Conservation (phyloP, 2,888 invertebrate species). For the Dryadula phaetusa region DNA sequence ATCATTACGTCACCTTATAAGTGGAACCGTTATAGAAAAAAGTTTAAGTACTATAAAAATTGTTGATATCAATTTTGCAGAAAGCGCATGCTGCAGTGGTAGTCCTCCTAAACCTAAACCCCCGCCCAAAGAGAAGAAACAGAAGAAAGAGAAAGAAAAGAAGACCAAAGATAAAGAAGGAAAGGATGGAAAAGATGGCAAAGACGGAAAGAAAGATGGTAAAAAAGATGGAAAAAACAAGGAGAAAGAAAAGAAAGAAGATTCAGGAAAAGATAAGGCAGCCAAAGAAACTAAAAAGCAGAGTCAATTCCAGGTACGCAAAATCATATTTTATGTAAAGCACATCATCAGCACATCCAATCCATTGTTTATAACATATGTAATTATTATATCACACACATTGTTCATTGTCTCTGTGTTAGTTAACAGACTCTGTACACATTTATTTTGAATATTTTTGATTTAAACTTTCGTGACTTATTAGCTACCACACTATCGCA, state of each 20-base stretch:
- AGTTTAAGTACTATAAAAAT: neutral
- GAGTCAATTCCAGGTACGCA: slow-evolving; percentile 87
- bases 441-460: slow-evolving; percentile 56
- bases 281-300: slow-evolving; percentile 86
- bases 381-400: slow-evolving; percentile 57
- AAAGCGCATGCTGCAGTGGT: slow-evolving; percentile 92
- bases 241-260: slow-evolving; percentile 86
- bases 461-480: slow-evolving; percentile 59
- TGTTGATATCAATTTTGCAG: slow-evolving; percentile 62
- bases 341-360: slow-evolving; percentile 75
- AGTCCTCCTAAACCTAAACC: slow-evolving; percentile 87
- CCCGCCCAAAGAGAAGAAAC: slow-evolving; percentile 88
- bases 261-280: slow-evolving; percentile 83
- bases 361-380: slow-evolving; percentile 63
- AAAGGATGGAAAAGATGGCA: slow-evolving; percentile 84
- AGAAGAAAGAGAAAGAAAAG: slow-evolving; percentile 87
- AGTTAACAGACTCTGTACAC: slow-evolving; percentile 68
- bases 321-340: slow-evolving; percentile 33
- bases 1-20: neutral
- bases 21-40: neutral
- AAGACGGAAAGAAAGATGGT: slow-evolving; percentile 81
- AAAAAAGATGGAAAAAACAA: slow-evolving; percentile 85
- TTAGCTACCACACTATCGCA: slow-evolving; percentile 58
- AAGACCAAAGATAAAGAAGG: slow-evolving; percentile 87
- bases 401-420: slow-evolving; percentile 74